Conservation (phyloP, 2,113 vertebrate species). For the Petromus typicus region DNA sequence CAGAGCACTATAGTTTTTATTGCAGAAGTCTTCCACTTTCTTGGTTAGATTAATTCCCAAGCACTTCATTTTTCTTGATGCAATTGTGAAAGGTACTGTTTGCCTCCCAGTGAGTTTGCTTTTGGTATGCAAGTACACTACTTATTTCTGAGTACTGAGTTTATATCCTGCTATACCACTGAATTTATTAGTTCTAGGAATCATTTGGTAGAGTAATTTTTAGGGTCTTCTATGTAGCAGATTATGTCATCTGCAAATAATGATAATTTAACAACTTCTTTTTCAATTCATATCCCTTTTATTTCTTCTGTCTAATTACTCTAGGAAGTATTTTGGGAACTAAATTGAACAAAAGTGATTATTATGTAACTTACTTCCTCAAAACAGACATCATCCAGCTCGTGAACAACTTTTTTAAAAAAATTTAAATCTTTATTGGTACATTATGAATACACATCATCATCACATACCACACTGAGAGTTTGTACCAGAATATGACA, state of each 20-base stretch:
- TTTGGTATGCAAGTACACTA: not conserved
- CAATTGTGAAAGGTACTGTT: not conserved
- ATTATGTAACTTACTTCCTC: no score
- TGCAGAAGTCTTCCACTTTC: not conserved
- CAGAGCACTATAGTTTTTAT: not conserved
- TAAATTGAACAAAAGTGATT: not conserved
- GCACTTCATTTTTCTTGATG: not conserved
- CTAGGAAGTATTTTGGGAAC: not conserved
- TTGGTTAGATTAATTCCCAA: not conserved
- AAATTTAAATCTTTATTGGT: no score
- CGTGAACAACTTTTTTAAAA: no score
- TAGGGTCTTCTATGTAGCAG: not conserved
- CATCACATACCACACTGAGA: no score
- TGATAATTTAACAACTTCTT: not conserved
- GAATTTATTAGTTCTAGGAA: not conserved
- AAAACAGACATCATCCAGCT: no score
- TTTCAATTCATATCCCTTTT: not conserved
- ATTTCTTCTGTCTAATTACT: not conserved
- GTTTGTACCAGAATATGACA: no score
- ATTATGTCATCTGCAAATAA: not conserved
- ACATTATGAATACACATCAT: no score
- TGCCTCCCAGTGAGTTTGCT: not conserved
- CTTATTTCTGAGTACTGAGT: not conserved
- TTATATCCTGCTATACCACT: not conserved
- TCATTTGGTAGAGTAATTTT: not conserved